Evolutionary conservation across 2,888 invertebrate genomes (phyloP).

Genomic region (Drosophila mayaguana): DNA sequence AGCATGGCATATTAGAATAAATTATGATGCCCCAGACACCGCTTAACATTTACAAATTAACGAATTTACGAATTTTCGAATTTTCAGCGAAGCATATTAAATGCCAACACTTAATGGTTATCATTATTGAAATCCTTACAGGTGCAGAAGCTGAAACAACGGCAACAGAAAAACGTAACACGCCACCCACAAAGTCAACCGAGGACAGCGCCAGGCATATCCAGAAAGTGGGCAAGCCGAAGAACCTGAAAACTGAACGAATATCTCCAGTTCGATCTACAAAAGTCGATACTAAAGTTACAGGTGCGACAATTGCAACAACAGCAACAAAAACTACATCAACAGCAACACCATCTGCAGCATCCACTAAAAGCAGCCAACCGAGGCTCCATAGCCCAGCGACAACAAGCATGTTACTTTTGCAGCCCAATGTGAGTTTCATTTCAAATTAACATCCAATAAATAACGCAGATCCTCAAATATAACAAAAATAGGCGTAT

Average conservation of each 20-base stretch:
- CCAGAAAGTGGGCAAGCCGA: constrained; percentile 44
- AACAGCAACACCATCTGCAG: constrained; percentile 38
- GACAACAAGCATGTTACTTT: constrained; percentile 94
- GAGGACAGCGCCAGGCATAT: constrained; percentile 20
- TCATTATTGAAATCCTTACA: constrained; percentile 50
- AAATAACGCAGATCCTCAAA: background rate
- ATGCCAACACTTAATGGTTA: constrained; percentile 20
- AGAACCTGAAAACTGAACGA: constrained; percentile 53
- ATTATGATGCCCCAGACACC: constrained; percentile 53
- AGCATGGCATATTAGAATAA: constrained; percentile 28
- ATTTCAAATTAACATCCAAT: background rate
- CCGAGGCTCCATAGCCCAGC: constrained; percentile 78
- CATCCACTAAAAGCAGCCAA: constrained; percentile 71
- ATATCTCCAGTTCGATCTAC: constrained; percentile 44
- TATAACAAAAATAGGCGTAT: background rate
- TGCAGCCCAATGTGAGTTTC: constrained; percentile 93
- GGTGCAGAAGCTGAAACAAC: constrained; percentile 61
- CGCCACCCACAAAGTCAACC: constrained; percentile 28
- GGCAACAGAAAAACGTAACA: constrained; percentile 45
- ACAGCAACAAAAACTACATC: constrained; percentile 13
- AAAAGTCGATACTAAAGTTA: constrained; percentile 29
- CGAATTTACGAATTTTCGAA: constrained; percentile 47
- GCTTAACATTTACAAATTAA: constrained; percentile 62
- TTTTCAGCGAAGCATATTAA: constrained; percentile 21
- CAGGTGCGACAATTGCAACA: constrained; percentile 45